Base-by-base conservation (phyloP, 1,140 invertebrate species). In the Drosophila novamexicana region DNA sequence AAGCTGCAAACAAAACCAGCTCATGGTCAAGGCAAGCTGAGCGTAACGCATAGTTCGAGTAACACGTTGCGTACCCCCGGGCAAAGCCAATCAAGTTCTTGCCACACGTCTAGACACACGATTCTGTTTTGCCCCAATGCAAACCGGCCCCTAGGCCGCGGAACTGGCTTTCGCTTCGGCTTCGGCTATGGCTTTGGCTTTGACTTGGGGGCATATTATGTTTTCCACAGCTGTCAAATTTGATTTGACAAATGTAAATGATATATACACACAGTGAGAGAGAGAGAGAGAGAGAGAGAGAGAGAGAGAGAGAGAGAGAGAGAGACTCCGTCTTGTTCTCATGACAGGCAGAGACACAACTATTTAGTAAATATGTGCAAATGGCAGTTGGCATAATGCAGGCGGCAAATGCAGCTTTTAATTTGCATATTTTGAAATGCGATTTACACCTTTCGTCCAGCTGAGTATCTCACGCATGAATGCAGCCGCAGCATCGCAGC, bases 161-260 rank as follows among this genome's bases (percentile, higher is more conserved):
- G 29, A 50, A 50, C 22, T 29, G 22, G 22, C 22, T 29, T 22
- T 18, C 16, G 36, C 36, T 40, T 42, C 18, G 47, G 40, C 52
- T 34, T 14, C 4, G 22, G 5, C 22, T 29, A 5, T 5, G 22
- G 22, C 22, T 29, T 2, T 62, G 47, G 49, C 50, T 34, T 34
- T 58, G 42, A 58, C 57, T 42, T 69, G 36, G 12, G n/a, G 69
- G 49, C 36, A 49, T 88, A 88, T 88, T 88, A 83, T 83, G 77
- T 83, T 89, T 83, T 83, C 83, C 84, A 76, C 84, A 88, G 85
- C 84, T 89, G 84, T 88, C 83, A 88, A 88, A 88, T 88, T 80
- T 88, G 84, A 88, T 89, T 88, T 88, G 81, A 89, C 84, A 90
- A 89, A 89, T 89, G 84, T 83, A 88, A 88, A 89, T 83, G 86